Conservation (phyloP, 1,140 invertebrate species). For the Venustaconcha ellipsiformis region DNA sequence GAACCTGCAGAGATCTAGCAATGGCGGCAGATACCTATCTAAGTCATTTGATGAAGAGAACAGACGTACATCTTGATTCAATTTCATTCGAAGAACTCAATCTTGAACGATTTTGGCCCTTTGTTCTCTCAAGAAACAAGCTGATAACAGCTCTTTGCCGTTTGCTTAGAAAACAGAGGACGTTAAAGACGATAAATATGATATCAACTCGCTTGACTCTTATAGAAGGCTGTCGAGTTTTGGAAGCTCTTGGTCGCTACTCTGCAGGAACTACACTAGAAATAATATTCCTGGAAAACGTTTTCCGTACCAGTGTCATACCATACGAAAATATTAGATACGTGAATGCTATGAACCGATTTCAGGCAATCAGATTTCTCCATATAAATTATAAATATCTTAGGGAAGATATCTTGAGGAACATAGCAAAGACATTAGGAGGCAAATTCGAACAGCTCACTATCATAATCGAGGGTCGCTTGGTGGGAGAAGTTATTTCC, state of each 20-base stretch:
- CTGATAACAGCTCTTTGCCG: slow-evolving; percentile 32
- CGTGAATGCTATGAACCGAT: slow-evolving; percentile 28
- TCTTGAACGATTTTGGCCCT: slow-evolving; percentile 41
- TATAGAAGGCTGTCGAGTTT: slow-evolving; percentile 38
- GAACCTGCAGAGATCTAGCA: slow-evolving; percentile 33
- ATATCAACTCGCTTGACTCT: slow-evolving; percentile 32
- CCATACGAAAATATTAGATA: slow-evolving; percentile 31
- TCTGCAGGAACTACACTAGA: slow-evolving; percentile 22
- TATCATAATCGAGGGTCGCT: slow-evolving; percentile 33
- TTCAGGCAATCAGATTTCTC: slow-evolving; percentile 20
- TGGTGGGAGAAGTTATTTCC: slow-evolving; percentile 27
- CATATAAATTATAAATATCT: slow-evolving; percentile 42
- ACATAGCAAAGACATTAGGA: slow-evolving; percentile 22
- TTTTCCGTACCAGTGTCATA: slow-evolving; percentile 36
- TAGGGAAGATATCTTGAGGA: slow-evolving; percentile 27
- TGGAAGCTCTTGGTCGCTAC: slow-evolving; percentile 35
- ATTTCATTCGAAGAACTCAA: slow-evolving; percentile 33
- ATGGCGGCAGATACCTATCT: slow-evolving; percentile 31
- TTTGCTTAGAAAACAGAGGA: slow-evolving; percentile 34
- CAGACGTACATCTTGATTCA: slow-evolving; percentile 20
- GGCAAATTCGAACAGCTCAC: slow-evolving; percentile 29
- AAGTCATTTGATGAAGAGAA: slow-evolving; percentile 9
- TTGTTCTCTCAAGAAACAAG: slow-evolving; percentile 32
- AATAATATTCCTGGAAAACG: slow-evolving; percentile 38
- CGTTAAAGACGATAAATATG: slow-evolving; percentile 26